These are phyloP conservation scores for Meteorus sp. DNA, from an alignment of 1,140 invertebrate species.

Conservation along the genomic window DNA sequence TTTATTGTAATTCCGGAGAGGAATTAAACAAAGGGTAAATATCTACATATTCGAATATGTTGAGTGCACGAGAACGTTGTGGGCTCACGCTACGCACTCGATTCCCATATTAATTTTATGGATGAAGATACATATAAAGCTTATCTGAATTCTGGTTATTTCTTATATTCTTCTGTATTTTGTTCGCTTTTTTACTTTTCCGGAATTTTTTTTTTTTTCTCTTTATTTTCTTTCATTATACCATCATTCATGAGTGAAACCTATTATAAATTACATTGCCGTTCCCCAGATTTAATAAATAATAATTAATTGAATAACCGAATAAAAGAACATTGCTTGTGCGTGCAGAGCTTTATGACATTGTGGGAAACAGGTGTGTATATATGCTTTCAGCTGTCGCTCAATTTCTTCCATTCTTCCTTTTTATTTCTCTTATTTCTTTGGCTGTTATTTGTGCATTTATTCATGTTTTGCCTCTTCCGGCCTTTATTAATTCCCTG, in stretches of 20 bases:
- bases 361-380: neutral
- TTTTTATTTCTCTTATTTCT: neutral
- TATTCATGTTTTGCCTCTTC: neutral
- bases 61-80: neutral
- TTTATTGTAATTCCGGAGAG: neutral
- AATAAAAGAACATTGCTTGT: constrained; percentile 9
- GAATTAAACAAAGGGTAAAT: no score
- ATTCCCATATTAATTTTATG: no score
- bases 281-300: constrained; percentile 1
- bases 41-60: no score
- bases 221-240: neutral
- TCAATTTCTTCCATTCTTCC: constrained; percentile 4
- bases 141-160: no score
- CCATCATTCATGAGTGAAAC: neutral
- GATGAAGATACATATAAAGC: no score
- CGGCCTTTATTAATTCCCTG: neutral
- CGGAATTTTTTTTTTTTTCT: no score
- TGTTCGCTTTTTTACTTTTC: no score
- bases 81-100: no score
- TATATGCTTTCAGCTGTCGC: constrained; percentile 6
- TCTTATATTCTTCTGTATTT: no score
- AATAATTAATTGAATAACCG: constrained; percentile 12
- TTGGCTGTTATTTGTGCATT: neutral
- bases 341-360: neutral
- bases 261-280: neutral